Percentiles rank a stretch among this genome's conserved stretches.
These are phyloP conservation scores for Drosophila multiciliata DNA, from an alignment of 2,888 invertebrate species.

Conservation along the genomic window DNA sequence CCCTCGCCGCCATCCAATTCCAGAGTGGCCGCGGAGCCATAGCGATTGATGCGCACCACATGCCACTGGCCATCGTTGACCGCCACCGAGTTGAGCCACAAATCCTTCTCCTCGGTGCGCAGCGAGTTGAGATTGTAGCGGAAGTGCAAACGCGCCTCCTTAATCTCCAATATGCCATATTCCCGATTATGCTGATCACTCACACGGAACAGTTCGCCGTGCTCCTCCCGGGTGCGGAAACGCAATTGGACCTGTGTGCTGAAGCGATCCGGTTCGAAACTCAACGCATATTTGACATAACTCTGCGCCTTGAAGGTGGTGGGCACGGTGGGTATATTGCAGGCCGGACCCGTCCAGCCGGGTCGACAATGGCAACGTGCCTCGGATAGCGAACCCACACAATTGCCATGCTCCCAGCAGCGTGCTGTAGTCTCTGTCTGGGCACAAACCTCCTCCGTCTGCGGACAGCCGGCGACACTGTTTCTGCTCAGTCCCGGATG, in stretches of 20 bases:
- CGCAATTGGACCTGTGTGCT: constrained; percentile 96
- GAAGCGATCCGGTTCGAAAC: constrained; percentile 96
- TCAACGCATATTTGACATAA: constrained; percentile 98
- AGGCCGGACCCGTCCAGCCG: constrained; percentile 97
- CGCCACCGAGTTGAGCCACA: constrained; percentile 94
- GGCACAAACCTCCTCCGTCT: constrained; percentile 96
- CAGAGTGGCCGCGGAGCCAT: constrained; percentile 96
- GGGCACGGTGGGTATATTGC: constrained; percentile 93
- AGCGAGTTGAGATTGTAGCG: constrained; percentile 96
- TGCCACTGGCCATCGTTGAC: constrained; percentile 99
- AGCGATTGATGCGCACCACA: constrained; percentile 94
- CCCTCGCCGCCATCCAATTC: constrained; percentile 98
- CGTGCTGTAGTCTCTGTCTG: constrained; percentile 93
- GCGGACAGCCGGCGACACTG: constrained; percentile 95
- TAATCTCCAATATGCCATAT: constrained; percentile 96
- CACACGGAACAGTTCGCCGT: constrained; percentile 96
- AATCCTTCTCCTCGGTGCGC: constrained; percentile 94
- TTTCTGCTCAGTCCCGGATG: constrained; percentile 95
- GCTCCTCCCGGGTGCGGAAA: constrained; percentile 96
- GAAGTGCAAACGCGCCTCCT: constrained; percentile 95
- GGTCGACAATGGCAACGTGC: constrained; percentile 97
- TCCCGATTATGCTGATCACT: constrained; percentile 97
- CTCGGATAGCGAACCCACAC: constrained; percentile 95
- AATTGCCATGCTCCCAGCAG: constrained; percentile 97
- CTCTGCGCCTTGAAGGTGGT: constrained; percentile 97